Conservation (phyloP, 1,140 invertebrate species). For the Coenobita brevimanus region DNA sequence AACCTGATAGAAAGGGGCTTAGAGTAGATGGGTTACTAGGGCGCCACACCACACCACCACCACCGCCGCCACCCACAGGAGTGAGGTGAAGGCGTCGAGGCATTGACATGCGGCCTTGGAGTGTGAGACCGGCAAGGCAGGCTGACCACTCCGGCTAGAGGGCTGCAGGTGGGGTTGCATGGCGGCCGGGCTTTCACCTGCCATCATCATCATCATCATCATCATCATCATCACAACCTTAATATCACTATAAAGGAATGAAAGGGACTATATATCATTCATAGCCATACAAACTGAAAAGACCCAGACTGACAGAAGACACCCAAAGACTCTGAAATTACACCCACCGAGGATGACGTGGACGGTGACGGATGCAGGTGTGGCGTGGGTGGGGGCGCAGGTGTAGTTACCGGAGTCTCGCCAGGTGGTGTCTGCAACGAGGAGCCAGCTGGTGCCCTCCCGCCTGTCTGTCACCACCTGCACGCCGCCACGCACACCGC, state of each 20-base stretch:
- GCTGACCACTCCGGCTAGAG: too few species aligned
- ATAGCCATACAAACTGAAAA: not conserved
- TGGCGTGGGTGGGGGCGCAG: slow-evolving; percentile 72
- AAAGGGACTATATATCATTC: too few species aligned
- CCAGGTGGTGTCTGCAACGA: slow-evolving; percentile 88
- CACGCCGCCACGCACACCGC: slow-evolving; percentile 55
- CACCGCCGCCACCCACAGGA: too few species aligned
- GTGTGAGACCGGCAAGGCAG: too few species aligned
- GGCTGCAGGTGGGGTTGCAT: slow-evolving; percentile 30
- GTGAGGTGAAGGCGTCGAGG: too few species aligned
- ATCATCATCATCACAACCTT: too few species aligned
- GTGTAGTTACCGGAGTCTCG: slow-evolving; percentile 83
- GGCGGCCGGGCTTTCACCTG: slow-evolving; percentile 29
- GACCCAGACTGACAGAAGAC: not conserved
- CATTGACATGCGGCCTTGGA: too few species aligned
- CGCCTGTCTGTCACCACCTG: slow-evolving; percentile 66
- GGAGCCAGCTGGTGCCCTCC: slow-evolving; percentile 83
- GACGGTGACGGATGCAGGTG: slow-evolving; percentile 71
- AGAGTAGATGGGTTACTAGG: too few species aligned
- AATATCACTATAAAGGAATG: too few species aligned
- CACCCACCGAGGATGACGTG: slow-evolving; percentile 72
- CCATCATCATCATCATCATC: not conserved
- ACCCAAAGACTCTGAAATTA: not conserved
- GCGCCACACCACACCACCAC: too few species aligned
- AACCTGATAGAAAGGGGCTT: too few species aligned